Evolutionary conservation across 2,113 vertebrate genomes (phyloP).

Genomic region (Zosterops japonicus): DNA sequence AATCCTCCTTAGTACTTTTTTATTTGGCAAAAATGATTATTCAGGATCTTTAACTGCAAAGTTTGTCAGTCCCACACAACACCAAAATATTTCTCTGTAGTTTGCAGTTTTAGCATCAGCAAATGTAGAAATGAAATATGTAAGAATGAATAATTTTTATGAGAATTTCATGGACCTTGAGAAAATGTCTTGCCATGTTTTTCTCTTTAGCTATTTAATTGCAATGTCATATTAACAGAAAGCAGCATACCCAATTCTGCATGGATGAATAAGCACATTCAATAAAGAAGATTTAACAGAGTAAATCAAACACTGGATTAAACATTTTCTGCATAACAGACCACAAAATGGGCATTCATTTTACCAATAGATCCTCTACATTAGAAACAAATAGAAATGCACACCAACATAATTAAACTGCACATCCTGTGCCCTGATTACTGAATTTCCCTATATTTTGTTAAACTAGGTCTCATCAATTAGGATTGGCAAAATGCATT

Average conservation of each 20-base stretch:
- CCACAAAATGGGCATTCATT: slow-evolving; percentile 81
- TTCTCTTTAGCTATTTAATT: slow-evolving; percentile 76
- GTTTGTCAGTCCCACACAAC: slow-evolving; percentile 16
- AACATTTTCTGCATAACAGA: slow-evolving; percentile 83
- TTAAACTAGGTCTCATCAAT: slow-evolving; percentile 56
- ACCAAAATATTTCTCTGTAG: background rate
- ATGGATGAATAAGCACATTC: slow-evolving; percentile 79
- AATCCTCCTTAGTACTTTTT: slow-evolving; percentile 56
- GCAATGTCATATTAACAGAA: slow-evolving; percentile 80
- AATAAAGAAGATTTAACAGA: slow-evolving; percentile 81
- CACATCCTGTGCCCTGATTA: slow-evolving; percentile 65
- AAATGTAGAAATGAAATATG: slow-evolving; percentile 27
- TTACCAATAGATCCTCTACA: slow-evolving; percentile 70
- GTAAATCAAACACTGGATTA: slow-evolving; percentile 81
- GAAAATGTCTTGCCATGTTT: slow-evolving; percentile 70
- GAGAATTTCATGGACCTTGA: slow-evolving; percentile 70
- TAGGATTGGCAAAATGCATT: slow-evolving; percentile 53
- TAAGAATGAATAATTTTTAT: slow-evolving; percentile 69
- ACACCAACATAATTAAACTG: slow-evolving; percentile 73
- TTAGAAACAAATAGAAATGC: slow-evolving; percentile 75
- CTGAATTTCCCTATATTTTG: slow-evolving; percentile 64
- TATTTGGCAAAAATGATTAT: slow-evolving; percentile 61
- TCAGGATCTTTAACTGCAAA: slow-evolving; percentile 1
- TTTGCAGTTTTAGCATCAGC: slow-evolving; percentile 21
- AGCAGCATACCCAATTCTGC: slow-evolving; percentile 75